Conservation (phyloP, 2,888 invertebrate genomes). For the Yponomeuta plumbellus region DNA sequence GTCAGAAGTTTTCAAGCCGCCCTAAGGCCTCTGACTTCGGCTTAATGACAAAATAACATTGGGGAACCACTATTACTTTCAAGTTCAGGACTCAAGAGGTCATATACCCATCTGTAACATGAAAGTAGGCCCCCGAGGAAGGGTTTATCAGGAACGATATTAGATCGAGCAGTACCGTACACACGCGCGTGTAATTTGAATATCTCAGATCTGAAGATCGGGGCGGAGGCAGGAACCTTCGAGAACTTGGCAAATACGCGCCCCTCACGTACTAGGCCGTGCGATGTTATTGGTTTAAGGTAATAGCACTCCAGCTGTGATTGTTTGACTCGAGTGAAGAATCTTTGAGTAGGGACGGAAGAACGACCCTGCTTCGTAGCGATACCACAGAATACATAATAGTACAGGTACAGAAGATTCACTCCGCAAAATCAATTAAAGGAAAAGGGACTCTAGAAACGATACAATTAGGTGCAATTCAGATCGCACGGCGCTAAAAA, state of each 20-base stretch:
- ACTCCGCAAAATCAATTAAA: no score
- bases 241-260: neutral
- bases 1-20: no score
- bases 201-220: neutral
- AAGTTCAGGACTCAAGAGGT: no score
- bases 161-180: neutral
- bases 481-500: no score
- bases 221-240: neutral
- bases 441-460: no score
- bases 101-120: neutral
- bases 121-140: neutral
- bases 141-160: slow-evolving; percentile 4
- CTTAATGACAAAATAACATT: no score
- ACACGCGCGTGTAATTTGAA: neutral
- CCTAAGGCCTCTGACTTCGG: no score
- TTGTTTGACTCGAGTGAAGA: neutral
- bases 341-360: neutral
- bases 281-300: neutral
- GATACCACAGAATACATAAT: no score
- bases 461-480: no score
- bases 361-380: no score
- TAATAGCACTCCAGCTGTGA: neutral
- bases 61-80: no score
- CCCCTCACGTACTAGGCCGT: neutral
- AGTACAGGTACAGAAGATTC: no score